Percentiles rank a stretch among this genome's conserved stretches.
phyloP scores from a whole-genome alignment of 1,140 invertebrate genomes.

The Steinernema khuongi region DNA sequence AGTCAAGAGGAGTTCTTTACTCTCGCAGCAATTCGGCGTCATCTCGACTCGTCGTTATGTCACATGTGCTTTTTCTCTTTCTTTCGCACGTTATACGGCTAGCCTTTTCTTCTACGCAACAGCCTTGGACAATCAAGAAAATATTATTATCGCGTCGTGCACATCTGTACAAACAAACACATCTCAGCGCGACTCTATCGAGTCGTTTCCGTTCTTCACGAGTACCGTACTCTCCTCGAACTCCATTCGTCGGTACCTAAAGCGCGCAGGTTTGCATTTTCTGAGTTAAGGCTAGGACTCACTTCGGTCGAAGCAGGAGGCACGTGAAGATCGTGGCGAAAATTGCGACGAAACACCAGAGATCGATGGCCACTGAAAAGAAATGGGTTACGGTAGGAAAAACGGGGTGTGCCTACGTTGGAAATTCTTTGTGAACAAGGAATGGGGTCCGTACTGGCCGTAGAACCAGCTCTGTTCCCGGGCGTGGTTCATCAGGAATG shows the following conservation, averaged over 20 bases:
- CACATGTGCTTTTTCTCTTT: too few species aligned
- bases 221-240: constrained; percentile 7
- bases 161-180: neutral
- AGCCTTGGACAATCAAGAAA: neutral
- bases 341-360: constrained; percentile 22
- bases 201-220: constrained; percentile 4
- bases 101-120: too few species aligned
- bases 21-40: too few species aligned
- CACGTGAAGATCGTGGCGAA: constrained; percentile 12
- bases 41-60: too few species aligned
- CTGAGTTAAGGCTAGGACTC: constrained; percentile 5
- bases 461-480: neutral
- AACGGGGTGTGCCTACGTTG: neutral
- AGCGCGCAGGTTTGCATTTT: neutral
- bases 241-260: neutral
- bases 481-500: constrained; percentile 4
- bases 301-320: constrained; percentile 20
- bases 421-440: neutral
- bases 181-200: neutral
- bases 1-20: too few species aligned
- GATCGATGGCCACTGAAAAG: constrained; percentile 26
- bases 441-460: neutral
- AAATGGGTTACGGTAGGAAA: neutral
- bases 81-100: too few species aligned
- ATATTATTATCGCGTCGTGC: neutral